Conservation (phyloP, 2,888 invertebrate species). For the Parnassius smintheus region DNA sequence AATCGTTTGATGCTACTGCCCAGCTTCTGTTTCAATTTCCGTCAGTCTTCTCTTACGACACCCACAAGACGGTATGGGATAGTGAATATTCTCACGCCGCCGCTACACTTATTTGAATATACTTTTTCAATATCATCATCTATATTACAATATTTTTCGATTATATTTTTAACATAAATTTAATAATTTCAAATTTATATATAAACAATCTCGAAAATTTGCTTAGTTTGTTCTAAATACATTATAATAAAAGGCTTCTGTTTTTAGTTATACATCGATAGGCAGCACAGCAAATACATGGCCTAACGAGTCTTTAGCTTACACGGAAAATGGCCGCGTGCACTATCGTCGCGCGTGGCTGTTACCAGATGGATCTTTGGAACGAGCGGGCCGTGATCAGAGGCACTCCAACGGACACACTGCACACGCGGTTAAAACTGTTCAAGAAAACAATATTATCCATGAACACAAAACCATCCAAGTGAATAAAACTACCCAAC, state of each 20-base stretch:
- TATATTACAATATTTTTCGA: too few species aligned
- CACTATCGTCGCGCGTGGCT: slow-evolving; percentile 87
- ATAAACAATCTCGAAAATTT: too few species aligned
- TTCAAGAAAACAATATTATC: neutral
- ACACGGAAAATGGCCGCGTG: slow-evolving; percentile 67
- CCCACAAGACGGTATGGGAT: too few species aligned
- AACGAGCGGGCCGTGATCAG: slow-evolving; percentile 80
- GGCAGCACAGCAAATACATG: slow-evolving; percentile 90
- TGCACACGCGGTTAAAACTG: neutral
- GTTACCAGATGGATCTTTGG: slow-evolving; percentile 81
- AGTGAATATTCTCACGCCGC: too few species aligned
- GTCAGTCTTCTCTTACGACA: too few species aligned
- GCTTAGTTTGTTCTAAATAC: too few species aligned
- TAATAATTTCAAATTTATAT: too few species aligned
- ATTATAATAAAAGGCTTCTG: neutral
- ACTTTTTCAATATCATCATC: too few species aligned
- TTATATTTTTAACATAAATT: too few species aligned
- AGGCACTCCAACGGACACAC: slow-evolving; percentile 31
- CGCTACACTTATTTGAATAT: too few species aligned
- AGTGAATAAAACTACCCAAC: neutral
- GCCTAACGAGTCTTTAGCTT: slow-evolving; percentile 87
- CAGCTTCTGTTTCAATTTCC: too few species aligned
- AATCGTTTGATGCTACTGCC: too few species aligned
- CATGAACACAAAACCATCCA: neutral
- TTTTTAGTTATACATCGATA: slow-evolving; percentile 90